phyloP scores from a whole-genome alignment of 2,888 invertebrate genomes.

The Hedya salicella region DNA sequence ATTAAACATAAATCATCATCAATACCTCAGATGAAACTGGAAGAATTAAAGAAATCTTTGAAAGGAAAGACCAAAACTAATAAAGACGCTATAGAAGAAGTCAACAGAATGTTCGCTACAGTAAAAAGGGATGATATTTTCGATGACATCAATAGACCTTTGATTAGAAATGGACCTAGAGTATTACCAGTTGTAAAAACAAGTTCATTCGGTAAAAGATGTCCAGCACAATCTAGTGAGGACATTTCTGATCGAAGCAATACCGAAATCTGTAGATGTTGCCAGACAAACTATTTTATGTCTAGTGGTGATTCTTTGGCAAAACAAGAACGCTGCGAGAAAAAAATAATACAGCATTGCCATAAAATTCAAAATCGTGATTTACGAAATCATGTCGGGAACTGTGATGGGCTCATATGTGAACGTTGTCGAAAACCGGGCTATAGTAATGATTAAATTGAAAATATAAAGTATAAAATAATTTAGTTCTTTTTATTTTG shows the following conservation, averaged over 20 bases:
- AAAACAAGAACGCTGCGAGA: constrained; percentile 54
- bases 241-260: constrained; percentile 38
- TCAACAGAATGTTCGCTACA: constrained; percentile 76
- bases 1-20: constrained; percentile 73
- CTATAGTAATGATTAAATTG: neutral
- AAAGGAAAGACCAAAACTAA: constrained; percentile 65
- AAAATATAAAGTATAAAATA: constrained; percentile 2
- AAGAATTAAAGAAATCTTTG: constrained; percentile 68
- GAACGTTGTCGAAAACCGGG: constrained; percentile 52
- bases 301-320: constrained; percentile 67
- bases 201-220: constrained; percentile 34
- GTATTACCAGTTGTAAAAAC: constrained; percentile 73
- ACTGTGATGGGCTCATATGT: constrained; percentile 48
- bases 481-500: too few relatives aligned
- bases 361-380: constrained; percentile 53
- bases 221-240: constrained; percentile 31
- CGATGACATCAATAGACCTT: constrained; percentile 64
- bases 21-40: constrained; percentile 78
- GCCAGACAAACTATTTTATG: constrained; percentile 59
- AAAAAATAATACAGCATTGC: constrained; percentile 62
- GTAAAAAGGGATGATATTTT: constrained; percentile 55
- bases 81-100: constrained; percentile 75
- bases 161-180: constrained; percentile 69
- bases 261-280: constrained; percentile 53
- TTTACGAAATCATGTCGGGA: constrained; percentile 44